phyloP scores from a whole-genome alignment of 2,888 invertebrate genomes.

The Tetragnatha montana region DNA sequence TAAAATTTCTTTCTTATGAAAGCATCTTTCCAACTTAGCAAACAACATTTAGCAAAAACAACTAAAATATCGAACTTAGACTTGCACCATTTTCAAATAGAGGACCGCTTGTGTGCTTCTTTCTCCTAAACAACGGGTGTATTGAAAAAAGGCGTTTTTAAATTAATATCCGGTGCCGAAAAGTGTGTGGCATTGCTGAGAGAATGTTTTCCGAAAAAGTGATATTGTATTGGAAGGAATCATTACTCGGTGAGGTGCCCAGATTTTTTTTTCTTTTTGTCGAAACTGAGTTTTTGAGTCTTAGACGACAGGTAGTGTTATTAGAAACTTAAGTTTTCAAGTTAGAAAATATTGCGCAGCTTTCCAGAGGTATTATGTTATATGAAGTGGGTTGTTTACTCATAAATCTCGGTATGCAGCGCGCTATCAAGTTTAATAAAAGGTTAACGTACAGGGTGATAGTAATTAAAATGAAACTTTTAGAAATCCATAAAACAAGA shows the following conservation, averaged over 20 bases:
- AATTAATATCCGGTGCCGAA: constrained; percentile 67
- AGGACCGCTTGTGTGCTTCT: constrained; percentile 49
- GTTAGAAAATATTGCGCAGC: not conserved
- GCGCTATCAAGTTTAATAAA: too few relatives aligned
- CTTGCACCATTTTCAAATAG: not conserved
- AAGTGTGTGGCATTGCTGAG: constrained; percentile 64
- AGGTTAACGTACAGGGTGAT: too few relatives aligned
- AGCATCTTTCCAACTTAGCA: too few relatives aligned
- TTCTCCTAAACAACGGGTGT: constrained; percentile 63
- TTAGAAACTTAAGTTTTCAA: constrained; percentile 27
- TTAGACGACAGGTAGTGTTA: constrained; percentile 11
- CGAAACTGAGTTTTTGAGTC: not conserved
- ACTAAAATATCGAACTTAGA: too few relatives aligned
- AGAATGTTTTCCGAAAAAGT: constrained; percentile 62
- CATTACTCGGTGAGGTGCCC: constrained; percentile 24
- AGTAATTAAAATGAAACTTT: too few relatives aligned
- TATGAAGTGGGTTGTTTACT: too few relatives aligned
- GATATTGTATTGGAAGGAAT: constrained; percentile 65
- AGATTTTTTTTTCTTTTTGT: not conserved
- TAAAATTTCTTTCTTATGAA: too few relatives aligned
- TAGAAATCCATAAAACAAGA: too few relatives aligned
- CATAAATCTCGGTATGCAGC: too few relatives aligned
- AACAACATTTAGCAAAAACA: too few relatives aligned
- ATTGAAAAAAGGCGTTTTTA: constrained; percentile 66
- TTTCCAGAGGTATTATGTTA: too few relatives aligned